Conservation (phyloP, 2,113 vertebrate genomes). For the Numida meleagris region DNA sequence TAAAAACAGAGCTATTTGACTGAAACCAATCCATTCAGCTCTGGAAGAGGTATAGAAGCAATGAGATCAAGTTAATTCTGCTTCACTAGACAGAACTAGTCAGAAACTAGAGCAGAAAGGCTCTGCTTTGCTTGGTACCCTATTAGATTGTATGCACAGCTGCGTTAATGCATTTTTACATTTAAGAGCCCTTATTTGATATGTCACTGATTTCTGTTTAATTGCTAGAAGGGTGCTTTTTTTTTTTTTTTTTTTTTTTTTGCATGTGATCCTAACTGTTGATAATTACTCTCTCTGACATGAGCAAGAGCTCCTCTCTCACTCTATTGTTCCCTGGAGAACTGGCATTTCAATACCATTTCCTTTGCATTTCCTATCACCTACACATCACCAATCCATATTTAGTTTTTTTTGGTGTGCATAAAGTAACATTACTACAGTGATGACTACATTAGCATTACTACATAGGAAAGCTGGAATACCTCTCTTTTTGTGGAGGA, state of each 20-base stretch:
- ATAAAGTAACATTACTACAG: neutral
- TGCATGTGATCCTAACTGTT: neutral
- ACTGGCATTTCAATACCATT: neutral
- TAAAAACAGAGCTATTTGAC: neutral
- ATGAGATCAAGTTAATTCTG: neutral
- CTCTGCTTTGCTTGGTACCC: neutral
- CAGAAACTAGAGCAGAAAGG: no score
- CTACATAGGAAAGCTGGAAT: neutral
- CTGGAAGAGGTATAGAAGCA: neutral
- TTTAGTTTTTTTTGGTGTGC: neutral
- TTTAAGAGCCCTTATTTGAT: neutral
- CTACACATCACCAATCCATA: neutral
- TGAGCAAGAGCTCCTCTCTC: fast-evolving
- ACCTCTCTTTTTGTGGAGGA: neutral
- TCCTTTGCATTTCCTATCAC: neutral
- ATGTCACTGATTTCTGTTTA: neutral
- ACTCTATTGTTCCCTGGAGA: neutral
- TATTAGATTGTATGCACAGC: neutral
- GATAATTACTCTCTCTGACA: neutral
- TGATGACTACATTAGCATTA: neutral
- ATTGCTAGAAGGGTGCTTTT: neutral
- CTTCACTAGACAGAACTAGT: neutral
- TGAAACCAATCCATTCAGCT: neutral
- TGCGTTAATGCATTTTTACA: neutral
- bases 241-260: neutral